Evolutionary conservation across 2,797 vertebrate genomes (phyloP).

Genomic region (Phaenicophaeus curvirostris): DNA sequence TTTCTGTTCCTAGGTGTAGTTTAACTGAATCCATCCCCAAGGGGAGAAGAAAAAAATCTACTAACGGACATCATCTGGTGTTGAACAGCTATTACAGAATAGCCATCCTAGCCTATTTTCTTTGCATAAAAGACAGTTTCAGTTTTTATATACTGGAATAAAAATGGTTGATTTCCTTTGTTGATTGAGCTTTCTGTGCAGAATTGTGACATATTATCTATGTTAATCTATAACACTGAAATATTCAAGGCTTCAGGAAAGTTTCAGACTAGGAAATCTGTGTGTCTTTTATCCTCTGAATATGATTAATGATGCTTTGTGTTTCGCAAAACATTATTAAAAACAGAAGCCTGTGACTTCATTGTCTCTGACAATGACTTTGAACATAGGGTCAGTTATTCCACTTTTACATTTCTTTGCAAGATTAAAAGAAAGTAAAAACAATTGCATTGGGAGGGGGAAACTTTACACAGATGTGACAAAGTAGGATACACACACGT

Average conservation of each 20-base stretch:
- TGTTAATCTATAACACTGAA: constrained; percentile 67
- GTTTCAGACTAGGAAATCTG: constrained; percentile 72
- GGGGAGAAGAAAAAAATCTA: not conserved
- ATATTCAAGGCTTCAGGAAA: constrained; percentile 52
- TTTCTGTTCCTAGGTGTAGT: not conserved
- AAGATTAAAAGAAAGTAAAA: constrained; percentile 83
- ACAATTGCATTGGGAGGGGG: constrained; percentile 60
- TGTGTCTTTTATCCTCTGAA: constrained; percentile 75
- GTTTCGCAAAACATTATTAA: constrained; percentile 80
- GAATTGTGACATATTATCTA: constrained; percentile 60
- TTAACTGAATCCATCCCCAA: not conserved
- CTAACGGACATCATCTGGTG: not conserved
- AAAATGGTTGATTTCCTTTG: constrained; percentile 37
- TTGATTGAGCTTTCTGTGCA: constrained; percentile 46
- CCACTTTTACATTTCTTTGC: constrained; percentile 77
- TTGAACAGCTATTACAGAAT: not conserved
- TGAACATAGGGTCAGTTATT: constrained; percentile 78
- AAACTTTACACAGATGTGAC: constrained; percentile 76
- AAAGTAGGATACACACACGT: constrained; percentile 77
- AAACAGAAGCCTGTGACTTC: constrained; percentile 83
- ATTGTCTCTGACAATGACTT: constrained; percentile 80
- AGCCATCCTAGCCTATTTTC: not conserved
- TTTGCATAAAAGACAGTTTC: not conserved
- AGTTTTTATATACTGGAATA: constrained; percentile 43
- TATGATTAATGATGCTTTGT: constrained; percentile 79